Percentiles rank a stretch among this genome's conserved stretches.
Evolutionary conservation across 2,113 vertebrate genomes (phyloP).

Genomic region (Empidonax alnorum): DNA sequence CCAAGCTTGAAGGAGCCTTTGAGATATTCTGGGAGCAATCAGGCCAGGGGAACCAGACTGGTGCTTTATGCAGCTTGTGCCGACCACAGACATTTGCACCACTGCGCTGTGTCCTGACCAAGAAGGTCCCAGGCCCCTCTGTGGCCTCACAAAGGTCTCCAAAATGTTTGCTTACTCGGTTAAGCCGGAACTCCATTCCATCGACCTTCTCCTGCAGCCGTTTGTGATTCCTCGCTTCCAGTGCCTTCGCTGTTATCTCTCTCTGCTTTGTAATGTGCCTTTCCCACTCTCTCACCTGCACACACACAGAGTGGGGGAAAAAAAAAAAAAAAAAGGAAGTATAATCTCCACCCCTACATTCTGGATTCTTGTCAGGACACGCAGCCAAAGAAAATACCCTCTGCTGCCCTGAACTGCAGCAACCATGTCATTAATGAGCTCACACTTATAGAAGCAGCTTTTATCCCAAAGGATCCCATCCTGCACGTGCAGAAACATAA

Average conservation of each 20-base stretch:
- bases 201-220: slow-evolving; percentile 14
- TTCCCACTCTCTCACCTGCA: slow-evolving; percentile 46
- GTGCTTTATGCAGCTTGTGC: not conserved
- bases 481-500: not conserved
- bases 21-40: not conserved
- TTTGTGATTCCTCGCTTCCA: not conserved
- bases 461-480: not conserved
- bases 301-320: not conserved
- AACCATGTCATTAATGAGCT: not conserved
- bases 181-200: not conserved
- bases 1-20: slow-evolving; percentile 7
- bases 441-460: not conserved
- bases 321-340: not conserved
- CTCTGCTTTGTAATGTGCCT: slow-evolving; percentile 4
- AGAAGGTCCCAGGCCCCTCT: not conserved
- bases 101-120: not conserved
- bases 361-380: not conserved
- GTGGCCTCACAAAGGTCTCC: not conserved
- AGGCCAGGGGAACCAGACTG: not conserved
- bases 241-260: not conserved
- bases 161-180: not conserved
- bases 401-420: not conserved
- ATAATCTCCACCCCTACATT: not conserved
- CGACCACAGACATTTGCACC: not conserved
- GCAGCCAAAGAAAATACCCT: slow-evolving; percentile 10